Conservation (phyloP, 2,113 vertebrate genomes). For the Prolemur simus region DNA sequence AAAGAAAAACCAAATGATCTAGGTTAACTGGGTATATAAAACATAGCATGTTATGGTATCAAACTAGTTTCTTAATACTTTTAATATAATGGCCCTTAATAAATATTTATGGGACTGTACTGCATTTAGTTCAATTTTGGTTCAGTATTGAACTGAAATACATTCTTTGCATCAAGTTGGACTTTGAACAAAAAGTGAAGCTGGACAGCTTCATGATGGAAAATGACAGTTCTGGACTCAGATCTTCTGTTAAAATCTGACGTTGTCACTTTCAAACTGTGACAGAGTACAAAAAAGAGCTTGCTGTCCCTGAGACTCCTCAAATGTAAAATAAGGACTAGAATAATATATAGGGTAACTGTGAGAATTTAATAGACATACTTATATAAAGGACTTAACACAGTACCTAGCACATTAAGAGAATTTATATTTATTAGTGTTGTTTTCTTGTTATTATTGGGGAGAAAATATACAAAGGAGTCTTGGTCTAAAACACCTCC, state of each 20-base stretch:
- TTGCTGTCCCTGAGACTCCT: background rate
- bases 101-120: background rate
- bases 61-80: background rate
- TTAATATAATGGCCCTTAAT: background rate
- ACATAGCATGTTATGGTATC: background rate
- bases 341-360: background rate
- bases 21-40: background rate
- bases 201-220: background rate
- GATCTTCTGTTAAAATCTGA: background rate
- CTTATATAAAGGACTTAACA: background rate
- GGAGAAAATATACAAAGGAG: background rate
- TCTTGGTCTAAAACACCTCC: background rate
- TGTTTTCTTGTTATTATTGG: background rate
- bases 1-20: background rate
- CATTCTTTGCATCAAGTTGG: background rate
- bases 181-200: background rate
- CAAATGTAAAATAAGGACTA: background rate
- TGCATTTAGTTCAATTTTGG: background rate
- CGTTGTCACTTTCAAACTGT: background rate
- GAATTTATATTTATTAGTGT: background rate
- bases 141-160: background rate
- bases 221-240: background rate
- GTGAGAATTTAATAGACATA: background rate
- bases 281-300: background rate
- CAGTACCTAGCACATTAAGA: background rate